phyloP scores from a whole-genome alignment of 37 sponge, comb jelly and placozoan genomes.

The Ianthella basta region DNA sequence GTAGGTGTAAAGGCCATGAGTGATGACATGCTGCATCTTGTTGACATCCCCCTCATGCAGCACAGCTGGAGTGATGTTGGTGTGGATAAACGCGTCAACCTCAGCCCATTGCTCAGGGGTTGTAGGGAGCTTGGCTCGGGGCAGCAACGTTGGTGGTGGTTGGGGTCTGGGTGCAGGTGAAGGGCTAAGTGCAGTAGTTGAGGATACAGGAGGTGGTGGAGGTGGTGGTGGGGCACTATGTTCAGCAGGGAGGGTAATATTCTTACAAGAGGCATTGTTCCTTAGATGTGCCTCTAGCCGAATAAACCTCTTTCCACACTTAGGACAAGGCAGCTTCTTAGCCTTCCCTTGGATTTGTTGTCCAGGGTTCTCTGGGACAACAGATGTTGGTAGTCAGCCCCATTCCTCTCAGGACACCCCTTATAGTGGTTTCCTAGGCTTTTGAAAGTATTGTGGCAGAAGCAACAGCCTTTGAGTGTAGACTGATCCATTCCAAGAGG shows the following conservation, averaged over 20 bases:
- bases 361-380: conserved; percentile 15
- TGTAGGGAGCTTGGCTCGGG: background rate
- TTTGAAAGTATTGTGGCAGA: conserved; percentile 8
- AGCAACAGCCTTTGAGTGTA: background rate
- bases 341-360: conserved; percentile 1
- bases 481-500: conserved; percentile 1
- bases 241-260: background rate
- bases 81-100: background rate
- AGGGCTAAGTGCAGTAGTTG: background rate
- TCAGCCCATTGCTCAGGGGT: conserved; percentile 20
- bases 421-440: conserved; percentile 3
- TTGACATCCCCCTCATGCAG: background rate
- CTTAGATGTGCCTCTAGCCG: conserved; percentile 7
- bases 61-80: conserved; percentile 2
- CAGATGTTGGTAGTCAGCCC: conserved; percentile 11
- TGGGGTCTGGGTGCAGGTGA: background rate
- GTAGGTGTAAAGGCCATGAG: background rate
- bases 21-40: conserved; percentile 22
- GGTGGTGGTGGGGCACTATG: too few species aligned
- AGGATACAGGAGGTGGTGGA: background rate
- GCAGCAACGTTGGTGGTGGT: background rate
- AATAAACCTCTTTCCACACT: background rate
- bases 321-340: conserved; percentile 1
- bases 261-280: conserved; percentile 10
- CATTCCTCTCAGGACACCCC: conserved; percentile 21